Percentiles rank a stretch among this genome's conserved stretches.
Conservation (phyloP, 2,888 invertebrate species). For the Campoplex capitator region DNA sequence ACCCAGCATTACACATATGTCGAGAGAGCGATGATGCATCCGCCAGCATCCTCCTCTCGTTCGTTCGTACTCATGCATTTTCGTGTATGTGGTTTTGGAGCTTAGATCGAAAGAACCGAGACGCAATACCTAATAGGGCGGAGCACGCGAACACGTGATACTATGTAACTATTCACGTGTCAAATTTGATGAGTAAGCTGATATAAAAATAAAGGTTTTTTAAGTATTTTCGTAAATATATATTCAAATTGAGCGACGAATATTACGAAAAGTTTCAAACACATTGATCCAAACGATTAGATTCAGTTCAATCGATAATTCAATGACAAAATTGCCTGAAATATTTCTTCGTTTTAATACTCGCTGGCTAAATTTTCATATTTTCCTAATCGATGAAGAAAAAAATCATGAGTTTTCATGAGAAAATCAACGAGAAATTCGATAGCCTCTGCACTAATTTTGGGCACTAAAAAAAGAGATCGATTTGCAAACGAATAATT, state of each 20-base stretch:
- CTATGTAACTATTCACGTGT: background rate
- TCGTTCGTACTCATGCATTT: background rate
- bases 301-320: background rate
- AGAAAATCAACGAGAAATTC: background rate
- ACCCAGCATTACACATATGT: slow-evolving; percentile 67
- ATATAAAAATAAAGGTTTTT: background rate
- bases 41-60: slow-evolving; percentile 49
- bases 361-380: no score
- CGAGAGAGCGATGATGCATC: slow-evolving; percentile 68
- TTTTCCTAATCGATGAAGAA: background rate
- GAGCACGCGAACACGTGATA: slow-evolving; percentile 26
- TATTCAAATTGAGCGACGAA: background rate
- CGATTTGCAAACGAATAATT: background rate
- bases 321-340: background rate
- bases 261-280: background rate
- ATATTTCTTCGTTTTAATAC: background rate
- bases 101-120: slow-evolving; percentile 44
- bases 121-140: slow-evolving; percentile 54
- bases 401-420: background rate
- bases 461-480: background rate
- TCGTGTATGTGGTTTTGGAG: slow-evolving; percentile 54
- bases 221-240: background rate
- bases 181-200: background rate
- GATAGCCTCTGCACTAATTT: background rate
- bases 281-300: background rate